A percentile compares a stretch with the other conserved stretches of the same genome.
These are phyloP conservation scores for Sphenodon punctatus DNA, from an alignment of 2,797 vertebrate genomes.

Conservation along the genomic window DNA sequence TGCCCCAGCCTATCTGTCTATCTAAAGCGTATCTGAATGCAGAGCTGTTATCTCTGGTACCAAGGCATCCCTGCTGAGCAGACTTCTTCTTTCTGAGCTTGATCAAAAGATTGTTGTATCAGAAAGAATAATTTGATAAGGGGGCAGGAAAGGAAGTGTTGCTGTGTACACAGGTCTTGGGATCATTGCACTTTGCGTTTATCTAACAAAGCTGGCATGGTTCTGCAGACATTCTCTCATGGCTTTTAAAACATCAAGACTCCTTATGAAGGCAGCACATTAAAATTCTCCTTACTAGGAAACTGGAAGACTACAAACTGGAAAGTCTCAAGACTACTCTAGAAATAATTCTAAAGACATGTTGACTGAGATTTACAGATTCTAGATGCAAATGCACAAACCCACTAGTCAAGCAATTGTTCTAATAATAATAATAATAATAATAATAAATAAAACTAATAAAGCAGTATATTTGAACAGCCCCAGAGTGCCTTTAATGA, in stretches of 20 bases:
- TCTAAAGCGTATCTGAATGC: fast-evolving
- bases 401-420: too few species aligned
- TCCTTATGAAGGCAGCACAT: fast-evolving
- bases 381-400: too few species aligned
- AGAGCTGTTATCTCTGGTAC: not conserved
- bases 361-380: fast-evolving
- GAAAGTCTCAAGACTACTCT: not conserved
- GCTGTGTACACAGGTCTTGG: constrained; percentile 16
- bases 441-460: too few species aligned
- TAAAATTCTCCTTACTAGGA: not conserved
- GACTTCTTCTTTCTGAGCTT: not conserved
- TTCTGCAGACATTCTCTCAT: constrained; percentile 2
- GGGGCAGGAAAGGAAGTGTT: constrained; percentile 7
- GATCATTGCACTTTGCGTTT: not conserved
- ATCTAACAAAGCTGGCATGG: not conserved
- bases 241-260: too few species aligned
- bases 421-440: too few species aligned
- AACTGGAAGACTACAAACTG: not conserved
- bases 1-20: not conserved
- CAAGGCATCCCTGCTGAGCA: not conserved
- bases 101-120: not conserved
- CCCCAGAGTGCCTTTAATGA: too few species aligned
- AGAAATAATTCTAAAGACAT: not conserved
- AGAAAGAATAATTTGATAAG: not conserved
- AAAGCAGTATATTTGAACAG: too few species aligned